A percentile compares a stretch with the other conserved stretches of the same genome.
phyloP scores from a whole-genome alignment of 2,113 vertebrate species.

The Labrus mixtus region DNA sequence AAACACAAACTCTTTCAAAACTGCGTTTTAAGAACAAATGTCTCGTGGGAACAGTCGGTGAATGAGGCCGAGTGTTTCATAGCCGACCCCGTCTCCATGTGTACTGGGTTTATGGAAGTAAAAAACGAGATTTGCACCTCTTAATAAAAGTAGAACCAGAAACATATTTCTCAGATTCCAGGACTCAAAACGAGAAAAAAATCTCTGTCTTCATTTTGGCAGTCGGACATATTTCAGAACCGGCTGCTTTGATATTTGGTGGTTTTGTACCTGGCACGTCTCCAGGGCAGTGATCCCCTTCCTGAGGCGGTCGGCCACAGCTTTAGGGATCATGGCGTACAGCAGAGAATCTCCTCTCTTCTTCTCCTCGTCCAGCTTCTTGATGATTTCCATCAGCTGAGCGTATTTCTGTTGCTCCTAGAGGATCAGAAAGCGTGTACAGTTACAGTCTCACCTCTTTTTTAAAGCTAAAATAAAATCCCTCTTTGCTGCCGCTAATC shows the following conservation, averaged over 20 bases:
- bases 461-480: slow-evolving; percentile 33
- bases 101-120: too few relatives aligned
- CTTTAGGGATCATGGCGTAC: slow-evolving; percentile 84
- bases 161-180: neutral
- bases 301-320: slow-evolving; percentile 80
- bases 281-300: slow-evolving; percentile 83
- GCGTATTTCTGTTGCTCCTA: slow-evolving; percentile 84
- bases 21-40: too few relatives aligned
- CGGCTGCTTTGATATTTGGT: neutral
- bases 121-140: too few relatives aligned
- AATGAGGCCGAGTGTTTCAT: too few relatives aligned
- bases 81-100: too few relatives aligned
- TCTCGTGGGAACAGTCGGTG: too few relatives aligned
- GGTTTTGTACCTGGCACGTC: slow-evolving; percentile 79
- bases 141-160: too few relatives aligned
- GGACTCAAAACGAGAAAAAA: neutral
- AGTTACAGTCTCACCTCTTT: slow-evolving; percentile 53
- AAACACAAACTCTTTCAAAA: too few relatives aligned
- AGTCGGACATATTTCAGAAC: neutral
- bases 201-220: neutral
- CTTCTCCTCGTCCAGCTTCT: slow-evolving; percentile 84
- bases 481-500: slow-evolving; percentile 56
- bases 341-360: slow-evolving; percentile 82
- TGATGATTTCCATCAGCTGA: slow-evolving; percentile 83
- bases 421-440: slow-evolving; percentile 39